Evolutionary conservation across 1,140 invertebrate genomes (phyloP).

Genomic region (Frieseomelitta varia): DNA sequence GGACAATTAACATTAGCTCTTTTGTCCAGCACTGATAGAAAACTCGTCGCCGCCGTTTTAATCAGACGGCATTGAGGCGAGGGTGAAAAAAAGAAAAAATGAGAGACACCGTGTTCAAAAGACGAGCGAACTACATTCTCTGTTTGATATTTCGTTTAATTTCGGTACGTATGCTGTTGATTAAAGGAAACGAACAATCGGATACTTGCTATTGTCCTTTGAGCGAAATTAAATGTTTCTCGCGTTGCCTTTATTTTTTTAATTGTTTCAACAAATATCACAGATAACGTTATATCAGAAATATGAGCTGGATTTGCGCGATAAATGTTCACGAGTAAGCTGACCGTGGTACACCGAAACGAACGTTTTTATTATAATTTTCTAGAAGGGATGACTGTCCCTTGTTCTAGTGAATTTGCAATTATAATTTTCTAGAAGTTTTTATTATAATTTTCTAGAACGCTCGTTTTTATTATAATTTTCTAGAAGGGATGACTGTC

Average conservation of each 20-base stretch:
- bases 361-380: background rate
- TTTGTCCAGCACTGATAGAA: background rate
- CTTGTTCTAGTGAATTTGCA: background rate
- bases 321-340: no score
- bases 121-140: background rate
- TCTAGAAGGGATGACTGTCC: background rate
- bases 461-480: background rate
- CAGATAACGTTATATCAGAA: no score
- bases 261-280: no score
- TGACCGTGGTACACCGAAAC: no score
- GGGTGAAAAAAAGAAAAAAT: background rate
- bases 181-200: no score
- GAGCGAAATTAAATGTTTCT: background rate
- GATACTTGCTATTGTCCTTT: no score
- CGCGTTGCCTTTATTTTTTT: no score
- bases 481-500: background rate
- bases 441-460: background rate
- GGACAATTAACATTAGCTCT: slow-evolving; percentile 16
- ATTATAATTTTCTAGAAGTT: no score
- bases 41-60: background rate
- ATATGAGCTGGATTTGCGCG: no score
- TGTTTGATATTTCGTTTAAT: background rate
- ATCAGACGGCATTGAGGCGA: background rate
- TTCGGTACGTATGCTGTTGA: no score
- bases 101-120: background rate